phyloP scores from a whole-genome alignment of 2,113 vertebrate species.

The Catharus minimus region DNA sequence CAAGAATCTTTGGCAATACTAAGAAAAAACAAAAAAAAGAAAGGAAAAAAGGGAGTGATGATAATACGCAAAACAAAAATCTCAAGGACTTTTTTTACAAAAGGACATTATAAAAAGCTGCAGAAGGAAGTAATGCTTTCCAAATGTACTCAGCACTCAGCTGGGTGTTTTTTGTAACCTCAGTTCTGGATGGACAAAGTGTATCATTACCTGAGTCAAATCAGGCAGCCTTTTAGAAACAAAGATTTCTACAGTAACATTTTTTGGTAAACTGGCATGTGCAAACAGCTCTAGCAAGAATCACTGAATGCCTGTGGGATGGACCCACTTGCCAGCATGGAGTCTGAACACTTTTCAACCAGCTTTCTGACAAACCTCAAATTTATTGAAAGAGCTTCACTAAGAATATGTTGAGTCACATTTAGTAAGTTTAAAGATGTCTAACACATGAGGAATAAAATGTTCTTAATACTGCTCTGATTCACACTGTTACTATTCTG shows the following conservation, averaged over 20 bases:
- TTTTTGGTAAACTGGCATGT: neutral
- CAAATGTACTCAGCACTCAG: neutral
- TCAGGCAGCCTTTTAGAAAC: neutral
- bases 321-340: neutral
- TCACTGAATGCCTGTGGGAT: neutral
- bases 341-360: neutral
- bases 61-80: neutral
- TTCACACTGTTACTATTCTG: neutral
- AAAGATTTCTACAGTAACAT: neutral
- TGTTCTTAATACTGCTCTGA: neutral
- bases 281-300: neutral
- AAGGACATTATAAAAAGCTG: neutral
- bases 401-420: neutral
- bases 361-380: neutral
- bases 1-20: neutral
- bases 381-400: neutral
- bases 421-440: neutral
- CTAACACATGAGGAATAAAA: neutral
- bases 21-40: fast-evolving
- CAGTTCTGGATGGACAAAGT: neutral
- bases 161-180: neutral
- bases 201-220: neutral
- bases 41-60: neutral
- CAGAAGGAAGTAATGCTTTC: neutral
- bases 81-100: neutral